Evolutionary conservation across 2,113 vertebrate genomes (phyloP), one percentile per base, ranked within the genome.

Genomic region (Caloenas nicobarica): DNA sequence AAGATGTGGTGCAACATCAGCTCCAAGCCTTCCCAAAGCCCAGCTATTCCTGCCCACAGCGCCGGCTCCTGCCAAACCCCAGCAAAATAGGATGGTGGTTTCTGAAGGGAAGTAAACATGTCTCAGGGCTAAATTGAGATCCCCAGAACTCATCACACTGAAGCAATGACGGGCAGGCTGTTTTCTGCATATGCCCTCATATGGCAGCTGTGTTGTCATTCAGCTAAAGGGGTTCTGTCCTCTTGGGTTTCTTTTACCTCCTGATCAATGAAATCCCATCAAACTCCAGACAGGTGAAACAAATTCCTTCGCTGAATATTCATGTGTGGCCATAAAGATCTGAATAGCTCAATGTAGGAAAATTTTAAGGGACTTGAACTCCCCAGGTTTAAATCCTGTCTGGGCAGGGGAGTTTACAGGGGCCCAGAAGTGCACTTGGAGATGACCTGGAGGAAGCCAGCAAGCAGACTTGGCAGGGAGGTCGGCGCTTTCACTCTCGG

Each of bases 91-190:
- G 44, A 46, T 36, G 65, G 84, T 50, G 93, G 51, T 8, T 92
- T 78, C 19, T 21, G 46, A 92, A 60, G 60, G 88, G 88, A 92
- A 93, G 83, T 94, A 96, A 96, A 96, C 86, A 96, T 31, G 53
- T 57, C 68, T 33, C 83, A 61, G 53, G 42, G 88, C 83, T 94
- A 94, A 91, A 89, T 4, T 46, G 86, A 91, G 93, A 76, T 79
- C 69, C 57, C 40, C 65, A 79, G 76, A 54, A 72, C n/a, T 72
- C 83, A 57, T 80, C 81, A 38, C 77, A 91, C 44, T 3, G 7
- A 38, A 72, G 77, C 72, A 86, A 15, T 34, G 73, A 81, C 3
- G 1, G 22, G 69, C 0, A 0, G 68, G 29, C 56, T 68, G 60
- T 92, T 92, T 93, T 93, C 65, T 74, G 29, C 72, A 5, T 42